Evolutionary conservation across 2,797 vertebrate genomes (phyloP), one percentile per base, ranked within the genome.

Genomic region (Acanthornis magna): DNA sequence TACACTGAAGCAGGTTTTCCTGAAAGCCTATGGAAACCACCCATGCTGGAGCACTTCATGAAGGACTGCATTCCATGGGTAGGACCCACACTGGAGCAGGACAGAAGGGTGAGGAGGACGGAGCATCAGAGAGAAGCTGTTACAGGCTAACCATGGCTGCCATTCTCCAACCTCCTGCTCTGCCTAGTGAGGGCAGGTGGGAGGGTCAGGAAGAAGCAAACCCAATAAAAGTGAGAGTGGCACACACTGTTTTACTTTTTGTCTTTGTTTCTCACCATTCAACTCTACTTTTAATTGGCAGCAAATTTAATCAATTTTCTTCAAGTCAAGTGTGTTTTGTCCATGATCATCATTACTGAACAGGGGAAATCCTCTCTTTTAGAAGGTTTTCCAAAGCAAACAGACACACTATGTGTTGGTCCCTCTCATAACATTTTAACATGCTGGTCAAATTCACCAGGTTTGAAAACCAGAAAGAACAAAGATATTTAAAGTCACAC

Each of bases 121-220:
- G 14, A 87, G 9, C 0, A 0, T 10, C 26, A 58, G 32, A 67
- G 18, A 66, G 18, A 17, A 58, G 7, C 32, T 50, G 43, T 9
- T 17, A 54, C 16, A 47, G 17, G 25, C 22, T 25, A 25, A 75
- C 11, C 5, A 7, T 29, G 42, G 36, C 16, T 34, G 53, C 47
- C 22, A 9, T 10, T 77, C 25, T 43, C 16, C 27, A 25, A 4
- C 3, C 1, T 1, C 13, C 12, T 26, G 23, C 8, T 17, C 7
- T 4, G 4, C 29, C 58, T 14, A 5, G 16, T 8, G 9, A 3
- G 13, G 6, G 8, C 9, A 57, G 7, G 8, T 11, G 23, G 22
- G 47, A 53, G 10, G 50, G 29, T 15, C 14, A 34, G 55, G 25
- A 72, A 54, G 60, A 21, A 85, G 9, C 1, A 55, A 78, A 54